A percentile compares a stretch with the other conserved stretches of the same genome.
Conservation (phyloP, 2,113 vertebrate species). For the Corapipo altera region DNA sequence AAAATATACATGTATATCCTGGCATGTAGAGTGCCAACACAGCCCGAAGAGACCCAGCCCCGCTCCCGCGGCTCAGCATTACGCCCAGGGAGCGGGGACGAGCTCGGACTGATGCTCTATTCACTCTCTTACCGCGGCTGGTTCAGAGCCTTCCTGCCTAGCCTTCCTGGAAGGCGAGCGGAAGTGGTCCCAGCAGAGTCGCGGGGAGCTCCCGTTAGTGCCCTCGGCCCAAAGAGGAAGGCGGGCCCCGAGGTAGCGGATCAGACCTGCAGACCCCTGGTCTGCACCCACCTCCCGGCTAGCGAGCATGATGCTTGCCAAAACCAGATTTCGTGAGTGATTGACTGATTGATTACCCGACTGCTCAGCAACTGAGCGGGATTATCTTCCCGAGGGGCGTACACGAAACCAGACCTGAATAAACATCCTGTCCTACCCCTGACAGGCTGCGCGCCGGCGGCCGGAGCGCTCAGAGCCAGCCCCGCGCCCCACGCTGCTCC, state of each 20-base stretch:
- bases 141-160: neutral
- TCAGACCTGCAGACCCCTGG: accelerated
- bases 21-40: neutral
- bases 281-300: accelerated
- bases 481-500: too few relatives aligned
- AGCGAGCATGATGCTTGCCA: neutral
- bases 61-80: neutral
- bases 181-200: neutral
- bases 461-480: neutral
- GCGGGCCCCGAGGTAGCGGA: accelerated
- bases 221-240: neutral
- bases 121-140: neutral
- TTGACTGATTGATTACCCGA: neutral
- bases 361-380: neutral
- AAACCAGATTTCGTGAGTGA: neutral
- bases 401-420: too few relatives aligned
- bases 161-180: neutral
- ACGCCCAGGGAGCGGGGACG: neutral
- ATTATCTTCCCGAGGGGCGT: neutral
- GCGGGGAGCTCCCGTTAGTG: accelerated
- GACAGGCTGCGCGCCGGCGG: neutral
- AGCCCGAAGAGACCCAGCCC: neutral
- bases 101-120: neutral
- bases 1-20: neutral
- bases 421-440: neutral